Percentiles rank a stretch among this genome's conserved stretches.
Conservation (phyloP, 2,797 vertebrate genomes). For the Taenioides sp. region DNA sequence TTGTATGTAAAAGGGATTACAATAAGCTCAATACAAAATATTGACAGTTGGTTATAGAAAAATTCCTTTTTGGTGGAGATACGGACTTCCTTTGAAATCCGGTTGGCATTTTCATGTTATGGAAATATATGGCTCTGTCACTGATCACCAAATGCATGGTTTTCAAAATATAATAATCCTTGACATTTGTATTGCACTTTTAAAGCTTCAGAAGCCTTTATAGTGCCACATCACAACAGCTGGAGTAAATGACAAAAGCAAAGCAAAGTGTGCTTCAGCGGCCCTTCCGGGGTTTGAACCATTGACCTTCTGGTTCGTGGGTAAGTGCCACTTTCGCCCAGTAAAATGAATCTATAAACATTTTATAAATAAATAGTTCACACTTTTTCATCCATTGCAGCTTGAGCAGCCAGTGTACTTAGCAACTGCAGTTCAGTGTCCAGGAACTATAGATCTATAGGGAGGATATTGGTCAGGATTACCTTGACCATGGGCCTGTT, state of each 20-base stretch:
- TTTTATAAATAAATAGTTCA: no score
- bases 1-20: conserved; percentile 57
- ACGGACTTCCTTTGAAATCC: neutral
- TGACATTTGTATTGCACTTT: neutral
- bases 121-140: neutral
- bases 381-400: no score
- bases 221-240: no score
- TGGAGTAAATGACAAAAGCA: neutral
- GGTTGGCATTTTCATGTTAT: neutral
- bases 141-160: neutral
- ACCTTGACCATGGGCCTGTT: neutral
- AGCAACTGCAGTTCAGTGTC: no score
- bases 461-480: neutral
- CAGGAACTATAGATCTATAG: neutral
- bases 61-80: conserved; percentile 12
- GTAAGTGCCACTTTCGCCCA: neutral
- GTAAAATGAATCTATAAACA: neutral
- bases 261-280: neutral
- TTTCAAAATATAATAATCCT: neutral
- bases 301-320: neutral
- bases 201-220: neutral
- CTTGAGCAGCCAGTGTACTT: no score
- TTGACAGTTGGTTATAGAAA: conserved; percentile 37
- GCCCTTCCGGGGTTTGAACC: neutral
- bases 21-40: conserved; percentile 59